Conservation (phyloP, 2,797 vertebrate species). For the Peromyscus attwateri region DNA sequence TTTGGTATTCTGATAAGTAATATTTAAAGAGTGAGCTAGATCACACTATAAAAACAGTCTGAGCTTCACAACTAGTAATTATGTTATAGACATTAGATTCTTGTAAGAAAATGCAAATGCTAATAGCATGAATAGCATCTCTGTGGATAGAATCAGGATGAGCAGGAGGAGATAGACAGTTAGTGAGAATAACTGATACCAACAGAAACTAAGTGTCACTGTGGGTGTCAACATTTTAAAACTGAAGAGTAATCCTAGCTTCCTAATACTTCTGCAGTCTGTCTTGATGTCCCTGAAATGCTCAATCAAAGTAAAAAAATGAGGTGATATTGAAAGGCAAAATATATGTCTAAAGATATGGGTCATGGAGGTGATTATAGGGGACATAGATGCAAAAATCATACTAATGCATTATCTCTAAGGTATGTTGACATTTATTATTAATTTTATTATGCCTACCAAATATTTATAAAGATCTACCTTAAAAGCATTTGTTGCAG, state of each 20-base stretch:
- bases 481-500: not conserved
- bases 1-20: not conserved
- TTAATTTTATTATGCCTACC: not conserved
- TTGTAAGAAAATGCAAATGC: not conserved
- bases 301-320: not conserved
- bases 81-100: not conserved
- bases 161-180: not conserved
- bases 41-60: not conserved
- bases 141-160: not conserved
- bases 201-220: not conserved
- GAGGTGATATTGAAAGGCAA: not conserved
- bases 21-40: not conserved
- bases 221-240: slow-evolving; percentile 3
- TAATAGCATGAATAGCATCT: not conserved
- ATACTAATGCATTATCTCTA: not conserved
- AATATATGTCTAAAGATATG: not conserved
- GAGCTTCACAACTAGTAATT: not conserved
- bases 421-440: not conserved
- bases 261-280: not conserved
- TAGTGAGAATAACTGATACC: not conserved
- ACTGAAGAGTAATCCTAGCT: not conserved
- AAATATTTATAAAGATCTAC: not conserved
- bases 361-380: not conserved
- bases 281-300: not conserved
- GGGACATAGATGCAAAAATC: not conserved